Evolutionary conservation across 2,113 vertebrate genomes (phyloP).

Genomic region (Mungos mungo): DNA sequence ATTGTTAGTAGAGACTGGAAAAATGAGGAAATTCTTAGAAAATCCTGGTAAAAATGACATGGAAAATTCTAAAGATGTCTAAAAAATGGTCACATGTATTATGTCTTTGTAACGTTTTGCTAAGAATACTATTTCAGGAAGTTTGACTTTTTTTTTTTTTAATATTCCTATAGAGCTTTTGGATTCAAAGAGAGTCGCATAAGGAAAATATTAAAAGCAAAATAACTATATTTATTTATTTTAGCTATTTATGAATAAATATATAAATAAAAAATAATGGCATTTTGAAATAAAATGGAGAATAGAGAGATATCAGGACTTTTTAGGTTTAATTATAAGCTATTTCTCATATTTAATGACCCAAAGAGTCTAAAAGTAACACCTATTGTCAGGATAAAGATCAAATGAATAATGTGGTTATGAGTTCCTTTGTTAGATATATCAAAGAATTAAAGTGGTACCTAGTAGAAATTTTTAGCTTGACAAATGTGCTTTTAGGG

Average conservation of each 20-base stretch:
- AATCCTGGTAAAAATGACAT: neutral
- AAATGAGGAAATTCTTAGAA: neutral
- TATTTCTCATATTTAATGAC: neutral
- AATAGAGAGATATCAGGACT: neutral
- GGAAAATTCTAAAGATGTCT: neutral
- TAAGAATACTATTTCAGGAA: neutral
- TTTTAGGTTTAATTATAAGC: neutral
- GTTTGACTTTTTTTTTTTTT: neutral
- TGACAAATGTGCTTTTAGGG: neutral
- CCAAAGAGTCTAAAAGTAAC: neutral
- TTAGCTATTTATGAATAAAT: neutral
- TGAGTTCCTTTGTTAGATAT: neutral
- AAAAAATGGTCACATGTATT: neutral
- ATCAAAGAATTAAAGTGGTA: neutral
- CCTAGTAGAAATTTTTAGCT: neutral
- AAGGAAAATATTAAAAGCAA: neutral
- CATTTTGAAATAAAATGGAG: neutral
- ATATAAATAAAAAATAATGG: neutral
- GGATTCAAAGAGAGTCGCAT: neutral
- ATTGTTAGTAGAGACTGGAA: neutral
- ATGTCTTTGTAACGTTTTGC: neutral
- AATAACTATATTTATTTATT: neutral
- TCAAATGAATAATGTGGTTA: neutral
- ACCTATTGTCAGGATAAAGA: neutral
- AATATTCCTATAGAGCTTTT: neutral